Evolutionary conservation across 1,140 invertebrate genomes (phyloP), one percentile per base, ranked within the genome.

Genomic region (Lepidurus couesii): DNA sequence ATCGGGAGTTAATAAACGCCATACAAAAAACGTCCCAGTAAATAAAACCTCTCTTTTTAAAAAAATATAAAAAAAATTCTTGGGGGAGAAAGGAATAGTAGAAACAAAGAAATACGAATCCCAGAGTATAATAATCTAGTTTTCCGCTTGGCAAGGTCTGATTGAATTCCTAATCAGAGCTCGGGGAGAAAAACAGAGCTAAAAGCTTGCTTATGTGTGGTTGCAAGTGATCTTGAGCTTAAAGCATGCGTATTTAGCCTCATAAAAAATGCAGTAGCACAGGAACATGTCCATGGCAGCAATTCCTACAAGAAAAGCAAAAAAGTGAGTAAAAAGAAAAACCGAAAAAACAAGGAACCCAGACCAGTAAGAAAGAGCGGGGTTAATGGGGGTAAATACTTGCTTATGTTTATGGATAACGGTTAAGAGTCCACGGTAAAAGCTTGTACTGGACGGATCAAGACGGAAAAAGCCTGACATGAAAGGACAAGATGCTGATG

Each of bases 191-290:
- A 21, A 9, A 4, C 13, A 65, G 13, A 13, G 21, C 21, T n/a
- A 65, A 65, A 65, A 65, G 21, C 8, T 7, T 65, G 53, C 53
- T 65, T 21, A 21, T 65, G 53, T 65, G 53, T 21, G 53, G 53
- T 65, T 65, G 53, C 53, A 65, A 65, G 53, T 65, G 53, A 65
- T 65, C 53, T 65, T 65, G 53, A 21, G 53, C 53, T 65, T 65
- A 65, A 65, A 65, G 53, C 53, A 65, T 65, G n/a, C 21, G 34
- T 65, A 65, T 65, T 65, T 65, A 65, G 53, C 1, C 13, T 21
- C 53, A 65, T 65, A 65, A 65, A 65, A 65, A 65, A 65, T 65
- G 53, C 53, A 65, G 21, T 65, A 65, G 53, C 53, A 65, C 53
- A 65, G 53, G 53, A 65, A 65, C n/a, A 65, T 65, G 53, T 34